Conservation (phyloP, 2,888 invertebrate species). For the Drosophila rellima region DNA sequence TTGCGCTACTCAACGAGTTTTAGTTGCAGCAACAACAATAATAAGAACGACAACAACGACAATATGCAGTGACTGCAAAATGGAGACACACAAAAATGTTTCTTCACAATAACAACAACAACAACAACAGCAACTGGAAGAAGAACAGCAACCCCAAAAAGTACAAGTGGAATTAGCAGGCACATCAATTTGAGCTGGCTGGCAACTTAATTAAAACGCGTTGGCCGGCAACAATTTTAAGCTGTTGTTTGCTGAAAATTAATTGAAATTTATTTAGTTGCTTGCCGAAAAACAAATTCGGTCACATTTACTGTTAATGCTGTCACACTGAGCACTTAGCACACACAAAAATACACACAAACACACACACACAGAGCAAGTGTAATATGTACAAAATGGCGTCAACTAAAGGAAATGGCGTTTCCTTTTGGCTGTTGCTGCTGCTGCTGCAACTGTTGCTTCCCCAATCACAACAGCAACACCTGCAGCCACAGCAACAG, state of each 20-base stretch:
- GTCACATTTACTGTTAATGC: slow-evolving; percentile 43
- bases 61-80: slow-evolving; percentile 43
- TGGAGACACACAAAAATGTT: slow-evolving; percentile 59
- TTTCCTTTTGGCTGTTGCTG: slow-evolving; percentile 22
- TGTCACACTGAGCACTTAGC: slow-evolving; percentile 34
- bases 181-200: slow-evolving; percentile 65
- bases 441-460: slow-evolving; percentile 20
- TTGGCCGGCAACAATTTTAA: slow-evolving; percentile 47
- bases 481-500: slow-evolving; percentile 11
- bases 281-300: slow-evolving; percentile 50
- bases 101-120: slow-evolving; percentile 9
- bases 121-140: slow-evolving; percentile 13
- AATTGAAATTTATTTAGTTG: slow-evolving; percentile 67
- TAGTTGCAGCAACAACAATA: slow-evolving; percentile 28
- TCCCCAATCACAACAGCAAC: slow-evolving; percentile 19
- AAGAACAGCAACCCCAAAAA: slow-evolving; percentile 10
- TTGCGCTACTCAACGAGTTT: slow-evolving; percentile 46
- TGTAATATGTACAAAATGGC: slow-evolving; percentile 28
- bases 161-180: slow-evolving; percentile 48
- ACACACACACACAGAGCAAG: not conserved
- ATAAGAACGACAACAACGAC: slow-evolving; percentile 32
- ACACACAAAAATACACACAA: slow-evolving; percentile 17
- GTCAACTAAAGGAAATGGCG: slow-evolving; percentile 9
- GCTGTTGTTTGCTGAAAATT: slow-evolving; percentile 53
- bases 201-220: slow-evolving; percentile 74